phyloP scores from a whole-genome alignment of 2,113 vertebrate species.

The Saccopteryx bilineata region DNA sequence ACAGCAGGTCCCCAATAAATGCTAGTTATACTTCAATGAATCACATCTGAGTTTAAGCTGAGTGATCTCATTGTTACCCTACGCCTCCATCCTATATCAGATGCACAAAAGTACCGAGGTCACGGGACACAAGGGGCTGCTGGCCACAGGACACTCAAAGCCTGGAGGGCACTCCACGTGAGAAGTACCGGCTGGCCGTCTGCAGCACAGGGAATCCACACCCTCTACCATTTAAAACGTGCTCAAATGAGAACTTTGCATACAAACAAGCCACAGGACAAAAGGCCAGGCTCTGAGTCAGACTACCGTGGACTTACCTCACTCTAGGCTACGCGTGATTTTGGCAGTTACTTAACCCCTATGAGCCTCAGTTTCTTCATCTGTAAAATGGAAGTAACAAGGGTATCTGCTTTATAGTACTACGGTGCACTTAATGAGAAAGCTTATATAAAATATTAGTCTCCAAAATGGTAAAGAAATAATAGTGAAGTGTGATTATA shows the following conservation, averaged over 20 bases:
- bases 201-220: not conserved
- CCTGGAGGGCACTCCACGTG: accelerated
- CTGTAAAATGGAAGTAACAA: not conserved
- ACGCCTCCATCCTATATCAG: not conserved
- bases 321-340: not conserved
- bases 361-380: not conserved
- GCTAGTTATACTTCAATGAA: not conserved
- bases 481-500: too few species aligned
- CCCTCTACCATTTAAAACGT: not conserved
- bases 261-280: not conserved
- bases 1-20: not conserved
- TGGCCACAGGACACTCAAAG: not conserved
- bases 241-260: not conserved
- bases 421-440: not conserved
- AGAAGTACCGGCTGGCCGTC: not conserved
- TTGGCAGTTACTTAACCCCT: not conserved
- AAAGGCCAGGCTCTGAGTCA: not conserved
- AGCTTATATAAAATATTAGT: not conserved
- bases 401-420: not conserved
- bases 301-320: not conserved
- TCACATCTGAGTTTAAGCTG: too few species aligned
- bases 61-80: not conserved
- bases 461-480: not conserved
- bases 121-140: not conserved
- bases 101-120: not conserved